phyloP scores from a whole-genome alignment of 2,113 vertebrate genomes.

The Leptobrachium ailaonicum region DNA sequence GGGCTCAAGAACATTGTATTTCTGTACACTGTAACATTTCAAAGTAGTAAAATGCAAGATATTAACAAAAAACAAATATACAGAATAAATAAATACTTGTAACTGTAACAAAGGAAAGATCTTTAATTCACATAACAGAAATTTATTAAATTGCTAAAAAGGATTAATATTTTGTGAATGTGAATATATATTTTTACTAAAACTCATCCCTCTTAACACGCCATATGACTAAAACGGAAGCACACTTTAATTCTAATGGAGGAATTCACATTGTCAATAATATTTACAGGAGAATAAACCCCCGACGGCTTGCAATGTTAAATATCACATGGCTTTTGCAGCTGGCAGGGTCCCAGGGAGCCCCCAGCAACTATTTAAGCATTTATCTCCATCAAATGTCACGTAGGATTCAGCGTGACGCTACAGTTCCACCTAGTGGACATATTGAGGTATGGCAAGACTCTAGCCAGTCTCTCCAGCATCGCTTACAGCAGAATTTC shows the following conservation, averaged over 20 bases:
- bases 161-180: no score
- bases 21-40: no score
- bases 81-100: no score
- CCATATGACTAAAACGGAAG: not conserved
- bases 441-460: not conserved
- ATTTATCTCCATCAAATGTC: not conserved
- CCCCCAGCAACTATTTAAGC: not conserved
- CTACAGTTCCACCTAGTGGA: constrained; percentile 14
- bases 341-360: not conserved
- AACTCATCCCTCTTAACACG: no score
- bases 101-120: no score
- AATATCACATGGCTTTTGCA: not conserved
- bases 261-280: constrained; percentile 1
- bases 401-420: not conserved
- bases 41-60: no score
- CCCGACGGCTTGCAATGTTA: constrained; percentile 1
- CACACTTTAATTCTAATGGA: constrained; percentile 23
- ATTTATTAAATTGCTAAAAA: no score
- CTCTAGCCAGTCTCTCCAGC: not conserved
- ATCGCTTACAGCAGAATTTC: constrained; percentile 6
- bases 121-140: no score
- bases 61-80: no score
- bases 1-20: no score
- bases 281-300: constrained; percentile 28
- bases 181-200: no score